These are phyloP conservation scores for Idris sp. DNA, from an alignment of 1,140 invertebrate genomes.

Conservation along the genomic window DNA sequence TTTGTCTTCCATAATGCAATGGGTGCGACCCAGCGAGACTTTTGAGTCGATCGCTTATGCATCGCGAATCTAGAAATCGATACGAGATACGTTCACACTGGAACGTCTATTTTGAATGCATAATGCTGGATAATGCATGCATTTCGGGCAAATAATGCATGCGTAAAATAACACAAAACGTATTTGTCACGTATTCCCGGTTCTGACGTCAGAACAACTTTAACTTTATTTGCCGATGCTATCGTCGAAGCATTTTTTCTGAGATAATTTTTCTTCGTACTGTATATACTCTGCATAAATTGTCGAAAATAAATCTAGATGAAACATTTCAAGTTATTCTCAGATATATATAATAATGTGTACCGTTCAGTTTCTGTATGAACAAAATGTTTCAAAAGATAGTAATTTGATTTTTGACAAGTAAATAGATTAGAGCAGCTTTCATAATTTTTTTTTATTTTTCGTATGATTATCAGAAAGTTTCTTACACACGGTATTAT, in stretches of 20 bases:
- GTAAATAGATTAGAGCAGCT: too few species aligned
- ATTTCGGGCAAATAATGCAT: constrained; percentile 23
- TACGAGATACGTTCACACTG: constrained; percentile 15
- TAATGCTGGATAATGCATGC: constrained; percentile 41
- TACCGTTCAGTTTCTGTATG: too few species aligned
- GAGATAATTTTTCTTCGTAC: constrained; percentile 1
- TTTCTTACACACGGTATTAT: constrained; percentile 16
- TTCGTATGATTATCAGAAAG: constrained; percentile 27
- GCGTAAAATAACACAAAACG: constrained; percentile 2
- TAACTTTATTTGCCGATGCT: constrained; percentile 14
- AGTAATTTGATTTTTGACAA: too few species aligned
- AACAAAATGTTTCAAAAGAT: too few species aligned
- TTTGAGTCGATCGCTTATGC: constrained; percentile 54
- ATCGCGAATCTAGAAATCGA: constrained; percentile 54
- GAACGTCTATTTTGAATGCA: constrained; percentile 38
- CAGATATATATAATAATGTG: too few species aligned
- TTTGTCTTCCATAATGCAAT: constrained; percentile 65
- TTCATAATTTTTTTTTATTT: too few species aligned
- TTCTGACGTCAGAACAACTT: constrained; percentile 12
- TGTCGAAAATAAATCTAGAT: background rate
- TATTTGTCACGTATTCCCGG: constrained; percentile 10
- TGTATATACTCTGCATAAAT: background rate
- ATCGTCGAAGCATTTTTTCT: constrained; percentile 2
- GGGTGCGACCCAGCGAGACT: constrained; percentile 48
- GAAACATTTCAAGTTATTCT: background rate